These are phyloP conservation scores for Papilio polyxenes DNA, from an alignment of 1,140 invertebrate genomes.

Conservation along the genomic window DNA sequence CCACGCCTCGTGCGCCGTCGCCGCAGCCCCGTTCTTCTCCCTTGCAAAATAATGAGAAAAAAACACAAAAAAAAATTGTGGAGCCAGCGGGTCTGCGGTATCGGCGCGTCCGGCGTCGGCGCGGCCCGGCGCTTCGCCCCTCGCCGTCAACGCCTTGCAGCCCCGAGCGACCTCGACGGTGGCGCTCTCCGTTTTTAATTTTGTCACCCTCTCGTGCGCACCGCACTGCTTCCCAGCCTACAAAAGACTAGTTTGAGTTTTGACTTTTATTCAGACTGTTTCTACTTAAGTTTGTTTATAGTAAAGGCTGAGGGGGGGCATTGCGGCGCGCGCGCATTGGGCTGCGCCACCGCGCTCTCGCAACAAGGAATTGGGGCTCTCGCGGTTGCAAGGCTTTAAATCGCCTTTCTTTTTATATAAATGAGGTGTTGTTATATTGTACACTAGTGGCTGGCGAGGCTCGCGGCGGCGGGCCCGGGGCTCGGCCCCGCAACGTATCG, in stretches of 20 bases:
- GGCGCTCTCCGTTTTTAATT: conserved; percentile 50
- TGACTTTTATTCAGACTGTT: conserved; percentile 44
- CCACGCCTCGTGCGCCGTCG: conserved; percentile 45
- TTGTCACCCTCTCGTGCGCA: conserved; percentile 43
- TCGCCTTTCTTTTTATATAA: conserved; percentile 73
- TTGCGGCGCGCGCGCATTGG: conserved; percentile 40
- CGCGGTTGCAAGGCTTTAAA: conserved; percentile 53
- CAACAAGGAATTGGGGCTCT: conserved; percentile 45
- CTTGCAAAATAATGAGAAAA: conserved; percentile 58
- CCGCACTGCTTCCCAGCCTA: conserved; percentile 44
- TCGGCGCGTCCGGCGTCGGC: conserved; percentile 44
- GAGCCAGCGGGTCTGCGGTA: conserved; percentile 40
- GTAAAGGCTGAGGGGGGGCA: not conserved
- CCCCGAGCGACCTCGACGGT: conserved; percentile 42
- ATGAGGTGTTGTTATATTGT: conserved; percentile 72
- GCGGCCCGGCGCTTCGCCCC: conserved; percentile 55
- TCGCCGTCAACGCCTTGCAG: conserved; percentile 53
- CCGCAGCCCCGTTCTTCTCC: conserved; percentile 41
- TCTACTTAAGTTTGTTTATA: conserved; percentile 42
- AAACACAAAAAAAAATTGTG: conserved; percentile 62
- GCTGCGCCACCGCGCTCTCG: conserved; percentile 42
- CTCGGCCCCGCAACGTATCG: conserved; percentile 68
- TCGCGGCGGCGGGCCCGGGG: conserved; percentile 56
- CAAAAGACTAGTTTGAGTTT: conserved; percentile 49
- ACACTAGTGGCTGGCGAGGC: conserved; percentile 54